These are phyloP conservation scores for Marmota flaviventris DNA, from an alignment of 2,113 vertebrate genomes.

Conservation along the genomic window DNA sequence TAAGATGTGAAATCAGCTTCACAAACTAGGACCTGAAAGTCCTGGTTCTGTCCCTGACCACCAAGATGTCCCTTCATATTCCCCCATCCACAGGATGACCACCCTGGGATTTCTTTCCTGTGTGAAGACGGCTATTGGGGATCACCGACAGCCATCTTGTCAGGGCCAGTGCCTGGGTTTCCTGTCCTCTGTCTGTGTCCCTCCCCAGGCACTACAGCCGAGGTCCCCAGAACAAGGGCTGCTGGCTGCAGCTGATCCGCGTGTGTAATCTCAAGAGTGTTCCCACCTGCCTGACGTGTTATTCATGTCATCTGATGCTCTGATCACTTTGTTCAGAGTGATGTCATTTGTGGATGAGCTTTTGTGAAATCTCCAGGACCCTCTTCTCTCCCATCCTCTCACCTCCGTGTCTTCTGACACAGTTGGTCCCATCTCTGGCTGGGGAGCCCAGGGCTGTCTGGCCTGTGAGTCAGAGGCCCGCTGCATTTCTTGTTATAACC, in stretches of 20 bases:
- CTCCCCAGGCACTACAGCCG: rapidly evolving
- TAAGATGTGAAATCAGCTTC: background rate
- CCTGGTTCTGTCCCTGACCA: background rate
- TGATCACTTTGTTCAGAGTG: constrained; percentile 70
- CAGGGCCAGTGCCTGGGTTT: background rate
- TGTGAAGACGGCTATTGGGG: rapidly evolving
- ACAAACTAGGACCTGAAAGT: background rate
- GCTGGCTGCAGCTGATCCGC: constrained; percentile 55
- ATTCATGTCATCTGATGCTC: constrained; percentile 64
- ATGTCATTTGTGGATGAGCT: constrained; percentile 70
- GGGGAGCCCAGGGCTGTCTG: background rate
- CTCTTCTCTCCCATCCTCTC: rapidly evolving
- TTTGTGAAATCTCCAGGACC: constrained; percentile 38
- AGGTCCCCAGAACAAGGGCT: background rate
- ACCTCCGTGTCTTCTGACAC: background rate
- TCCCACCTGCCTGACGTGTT: background rate
- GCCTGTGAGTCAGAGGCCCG: background rate
- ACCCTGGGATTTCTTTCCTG: background rate
- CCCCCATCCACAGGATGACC: rapidly evolving
- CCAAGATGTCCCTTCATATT: background rate
- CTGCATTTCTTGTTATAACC: background rate
- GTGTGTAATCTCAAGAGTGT: constrained; percentile 64
- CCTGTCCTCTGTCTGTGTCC: background rate
- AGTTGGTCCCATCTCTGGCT: background rate
- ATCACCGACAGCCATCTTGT: rapidly evolving